Conservation (phyloP, 2,888 invertebrate genomes). For the Zeuzera pyrina region DNA sequence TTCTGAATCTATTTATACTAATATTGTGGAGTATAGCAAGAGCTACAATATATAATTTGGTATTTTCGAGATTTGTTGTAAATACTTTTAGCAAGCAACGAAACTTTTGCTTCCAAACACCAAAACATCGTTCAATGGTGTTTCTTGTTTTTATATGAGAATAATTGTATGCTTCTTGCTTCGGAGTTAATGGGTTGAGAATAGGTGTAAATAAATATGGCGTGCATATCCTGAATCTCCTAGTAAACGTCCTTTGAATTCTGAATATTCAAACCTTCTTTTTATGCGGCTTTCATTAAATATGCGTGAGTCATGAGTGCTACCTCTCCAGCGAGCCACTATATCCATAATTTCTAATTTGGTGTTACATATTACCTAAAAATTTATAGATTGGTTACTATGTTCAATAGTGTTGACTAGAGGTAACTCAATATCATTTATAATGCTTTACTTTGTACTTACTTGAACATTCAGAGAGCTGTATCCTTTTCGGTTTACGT, state of each 20-base stretch:
- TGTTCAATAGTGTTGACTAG: too few relatives aligned
- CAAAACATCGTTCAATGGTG: slow-evolving; percentile 14
- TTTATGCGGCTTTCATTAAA: slow-evolving; percentile 9
- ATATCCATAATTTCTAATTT: slow-evolving; percentile 7
- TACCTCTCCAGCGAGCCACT: slow-evolving; percentile 11
- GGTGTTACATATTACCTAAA: slow-evolving; percentile 9
- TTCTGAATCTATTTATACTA: neutral
- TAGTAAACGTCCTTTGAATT: slow-evolving; percentile 8
- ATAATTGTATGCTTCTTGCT: too few relatives aligned
- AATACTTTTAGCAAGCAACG: slow-evolving; percentile 11
- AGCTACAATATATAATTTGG: slow-evolving; percentile 1
- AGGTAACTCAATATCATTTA: too few relatives aligned
- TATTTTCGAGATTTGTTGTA: neutral
- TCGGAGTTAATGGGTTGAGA: too few relatives aligned
- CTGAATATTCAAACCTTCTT: slow-evolving; percentile 7
- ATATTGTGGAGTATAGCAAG: neutral
- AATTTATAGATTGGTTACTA: too few relatives aligned
- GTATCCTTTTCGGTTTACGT: slow-evolving; percentile 12
- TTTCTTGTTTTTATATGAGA: too few relatives aligned
- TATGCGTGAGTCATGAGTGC: slow-evolving; percentile 10
- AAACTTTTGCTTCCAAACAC: slow-evolving; percentile 14
- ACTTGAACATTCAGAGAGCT: slow-evolving; percentile 13
- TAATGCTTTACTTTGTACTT: too few relatives aligned
- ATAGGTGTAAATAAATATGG: too few relatives aligned
- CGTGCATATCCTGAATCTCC: slow-evolving; percentile 11